These are phyloP conservation scores for Lasioglossum leucozonium DNA, from an alignment of 2,888 invertebrate genomes.

Conservation along the genomic window DNA sequence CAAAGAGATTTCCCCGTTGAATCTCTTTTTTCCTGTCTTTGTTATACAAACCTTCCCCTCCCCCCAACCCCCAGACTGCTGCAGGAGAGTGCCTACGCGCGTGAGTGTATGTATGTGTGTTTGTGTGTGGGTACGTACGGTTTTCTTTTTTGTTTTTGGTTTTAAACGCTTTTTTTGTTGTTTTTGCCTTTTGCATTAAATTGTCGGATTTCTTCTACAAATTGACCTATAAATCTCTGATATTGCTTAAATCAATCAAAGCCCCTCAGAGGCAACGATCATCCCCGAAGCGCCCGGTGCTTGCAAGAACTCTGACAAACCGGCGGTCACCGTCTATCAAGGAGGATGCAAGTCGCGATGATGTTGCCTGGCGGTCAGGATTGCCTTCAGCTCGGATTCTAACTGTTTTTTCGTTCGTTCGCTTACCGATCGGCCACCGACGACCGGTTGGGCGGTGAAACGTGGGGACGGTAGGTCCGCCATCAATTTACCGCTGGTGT, in stretches of 20 bases:
- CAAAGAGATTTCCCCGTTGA: slow-evolving; percentile 53
- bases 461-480: slow-evolving; percentile 77
- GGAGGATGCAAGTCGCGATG: slow-evolving; percentile 83
- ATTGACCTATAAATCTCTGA: slow-evolving; percentile 84
- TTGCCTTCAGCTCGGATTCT: slow-evolving; percentile 83
- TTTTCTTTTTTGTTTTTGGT: slow-evolving; percentile 1
- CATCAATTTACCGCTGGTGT: slow-evolving; percentile 74
- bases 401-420: slow-evolving; percentile 83
- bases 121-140: background rate
- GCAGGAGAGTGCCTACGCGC: slow-evolving; percentile 46
- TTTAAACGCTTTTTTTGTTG: slow-evolving; percentile 44
- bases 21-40: slow-evolving; percentile 29
- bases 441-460: slow-evolving; percentile 79
- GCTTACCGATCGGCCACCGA: slow-evolving; percentile 82
- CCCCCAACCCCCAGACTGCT: background rate
- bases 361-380: slow-evolving; percentile 82
- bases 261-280: slow-evolving; percentile 84
- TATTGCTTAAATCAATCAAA: slow-evolving; percentile 84
- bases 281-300: slow-evolving; percentile 70
- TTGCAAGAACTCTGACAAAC: slow-evolving; percentile 66
- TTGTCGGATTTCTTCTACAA: slow-evolving; percentile 80
- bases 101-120: background rate
- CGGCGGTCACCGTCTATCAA: slow-evolving; percentile 75
- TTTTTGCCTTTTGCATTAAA: slow-evolving; percentile 71
- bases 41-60: slow-evolving; percentile 35